Conservation (phyloP, 1,140 invertebrate species). For the Pseudomyrmex concolor region DNA sequence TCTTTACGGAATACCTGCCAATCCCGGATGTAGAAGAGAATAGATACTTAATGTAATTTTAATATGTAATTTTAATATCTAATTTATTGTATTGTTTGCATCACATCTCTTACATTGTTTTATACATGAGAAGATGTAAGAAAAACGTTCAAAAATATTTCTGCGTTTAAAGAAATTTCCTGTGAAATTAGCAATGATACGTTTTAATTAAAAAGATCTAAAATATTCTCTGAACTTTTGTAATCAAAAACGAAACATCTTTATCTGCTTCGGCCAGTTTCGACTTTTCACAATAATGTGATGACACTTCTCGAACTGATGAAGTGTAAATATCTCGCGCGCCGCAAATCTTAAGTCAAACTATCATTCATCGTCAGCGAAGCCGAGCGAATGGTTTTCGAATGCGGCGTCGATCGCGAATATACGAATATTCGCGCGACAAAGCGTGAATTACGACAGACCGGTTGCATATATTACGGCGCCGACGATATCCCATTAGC, state of each 20-base stretch:
- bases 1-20: neutral
- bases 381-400: neutral
- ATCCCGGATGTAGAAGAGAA: neutral
- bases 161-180: too few relatives aligned
- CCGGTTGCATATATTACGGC: conserved; percentile 44
- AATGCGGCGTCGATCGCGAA: conserved; percentile 24
- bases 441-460: conserved; percentile 54
- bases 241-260: neutral
- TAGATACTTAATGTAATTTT: conserved; percentile 18
- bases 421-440: conserved; percentile 21
- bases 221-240: neutral
- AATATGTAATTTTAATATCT: neutral
- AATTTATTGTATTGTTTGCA: neutral
- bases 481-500: conserved; percentile 34
- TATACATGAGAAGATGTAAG: neutral
- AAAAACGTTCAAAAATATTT: neutral
- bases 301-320: neutral
- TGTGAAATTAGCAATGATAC: neutral
- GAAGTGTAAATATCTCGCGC: conserved; percentile 8
- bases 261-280: neutral
- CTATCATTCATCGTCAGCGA: neutral
- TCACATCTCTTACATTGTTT: neutral
- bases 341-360: neutral
- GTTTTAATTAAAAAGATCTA: neutral
- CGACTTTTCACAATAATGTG: neutral